Evolutionary conservation across 2,888 invertebrate species (phyloP).

Genomic region (Xylota sylvarum): DNA sequence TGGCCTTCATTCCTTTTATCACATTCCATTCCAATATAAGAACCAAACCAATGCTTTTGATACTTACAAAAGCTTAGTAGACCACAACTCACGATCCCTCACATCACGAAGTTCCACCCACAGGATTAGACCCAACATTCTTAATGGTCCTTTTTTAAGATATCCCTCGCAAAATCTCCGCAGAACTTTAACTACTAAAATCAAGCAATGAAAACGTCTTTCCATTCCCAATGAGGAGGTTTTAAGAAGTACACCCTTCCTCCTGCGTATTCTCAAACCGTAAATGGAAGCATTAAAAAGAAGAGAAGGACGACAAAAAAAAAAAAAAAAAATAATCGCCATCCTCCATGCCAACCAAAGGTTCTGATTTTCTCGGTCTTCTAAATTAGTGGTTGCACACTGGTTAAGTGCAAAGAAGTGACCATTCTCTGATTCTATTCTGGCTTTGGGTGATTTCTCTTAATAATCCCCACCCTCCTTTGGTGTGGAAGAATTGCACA

Average conservation of each 20-base stretch:
- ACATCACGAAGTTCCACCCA: not conserved
- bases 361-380: slow-evolving; percentile 51
- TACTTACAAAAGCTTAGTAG: not conserved
- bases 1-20: too few relatives aligned
- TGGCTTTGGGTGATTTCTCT: slow-evolving; percentile 16
- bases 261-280: not conserved
- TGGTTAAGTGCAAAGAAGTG: slow-evolving; percentile 29
- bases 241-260: not conserved
- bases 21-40: too few relatives aligned
- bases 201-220: slow-evolving; percentile 4
- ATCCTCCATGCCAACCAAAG: not conserved
- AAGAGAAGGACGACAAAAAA: not conserved
- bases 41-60: not conserved
- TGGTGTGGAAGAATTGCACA: not conserved
- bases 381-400: slow-evolving; percentile 59
- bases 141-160: not conserved
- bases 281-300: slow-evolving; percentile 11
- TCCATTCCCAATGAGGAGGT: not conserved
- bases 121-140: not conserved
- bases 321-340: not conserved
- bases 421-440: slow-evolving; percentile 1
- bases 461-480: slow-evolving; percentile 16
- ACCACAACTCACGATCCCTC: not conserved
- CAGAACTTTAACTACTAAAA: not conserved
- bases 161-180: not conserved